A percentile compares a stretch with the other conserved stretches of the same genome.
phyloP scores from a whole-genome alignment of 1,140 invertebrate species.

The Psix sp. region DNA sequence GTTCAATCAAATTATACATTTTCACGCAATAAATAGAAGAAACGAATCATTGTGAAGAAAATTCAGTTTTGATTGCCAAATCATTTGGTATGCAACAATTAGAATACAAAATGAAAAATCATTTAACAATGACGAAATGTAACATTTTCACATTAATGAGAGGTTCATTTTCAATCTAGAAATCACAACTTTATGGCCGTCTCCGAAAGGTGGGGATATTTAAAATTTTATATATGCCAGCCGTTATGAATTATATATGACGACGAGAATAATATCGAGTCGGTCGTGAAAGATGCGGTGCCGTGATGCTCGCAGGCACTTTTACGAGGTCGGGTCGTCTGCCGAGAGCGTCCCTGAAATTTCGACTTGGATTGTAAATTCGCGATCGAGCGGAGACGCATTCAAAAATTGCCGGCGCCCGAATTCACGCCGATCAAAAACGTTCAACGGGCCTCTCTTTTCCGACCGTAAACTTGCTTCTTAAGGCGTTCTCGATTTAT shows the following conservation, averaged over 20 bases:
- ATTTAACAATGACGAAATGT: too few species aligned
- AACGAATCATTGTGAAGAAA: too few species aligned
- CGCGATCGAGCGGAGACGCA: constrained; percentile 32
- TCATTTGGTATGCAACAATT: too few species aligned
- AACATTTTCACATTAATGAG: too few species aligned
- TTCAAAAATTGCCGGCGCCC: constrained; percentile 20
- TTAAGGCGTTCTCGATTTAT: constrained; percentile 45
- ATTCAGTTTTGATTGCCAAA: too few species aligned
- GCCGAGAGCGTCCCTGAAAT: constrained; percentile 47
- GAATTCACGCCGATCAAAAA: constrained; percentile 34
- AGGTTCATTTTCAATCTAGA: too few species aligned
- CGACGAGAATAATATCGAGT: constrained; percentile 18
- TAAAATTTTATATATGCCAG: constrained; percentile 36
- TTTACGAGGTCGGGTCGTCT: constrained; percentile 56
- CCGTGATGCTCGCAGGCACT: constrained; percentile 33
- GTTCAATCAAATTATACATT: too few species aligned
- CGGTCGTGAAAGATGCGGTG: constrained; percentile 25
- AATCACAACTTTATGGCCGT: too few species aligned
- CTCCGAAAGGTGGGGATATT: constrained; percentile 13
- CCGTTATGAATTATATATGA: constrained; percentile 48
- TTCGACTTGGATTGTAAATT: constrained; percentile 52
- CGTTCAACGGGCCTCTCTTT: constrained; percentile 49
- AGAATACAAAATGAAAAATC: too few species aligned
- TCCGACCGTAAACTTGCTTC: constrained; percentile 47
- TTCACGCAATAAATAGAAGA: too few species aligned